Evolutionary conservation across 2,797 vertebrate species (phyloP).

Genomic region (Argyrosomus regius): DNA sequence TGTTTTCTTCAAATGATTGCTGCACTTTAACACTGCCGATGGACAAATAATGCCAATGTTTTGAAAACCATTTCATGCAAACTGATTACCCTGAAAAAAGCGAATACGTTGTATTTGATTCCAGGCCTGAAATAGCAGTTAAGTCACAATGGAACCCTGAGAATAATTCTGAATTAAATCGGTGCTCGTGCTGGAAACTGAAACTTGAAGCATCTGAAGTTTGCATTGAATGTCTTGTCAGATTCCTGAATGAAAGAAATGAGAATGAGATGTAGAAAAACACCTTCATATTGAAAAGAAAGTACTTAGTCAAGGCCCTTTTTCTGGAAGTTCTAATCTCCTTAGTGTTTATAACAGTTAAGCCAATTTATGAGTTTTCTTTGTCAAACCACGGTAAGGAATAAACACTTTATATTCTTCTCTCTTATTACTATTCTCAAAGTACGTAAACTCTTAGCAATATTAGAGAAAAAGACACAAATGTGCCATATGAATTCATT

Average conservation of each 20-base stretch:
- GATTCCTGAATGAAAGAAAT: too few species aligned
- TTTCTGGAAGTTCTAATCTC: neutral
- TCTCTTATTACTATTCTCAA: neutral
- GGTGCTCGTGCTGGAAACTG: neutral
- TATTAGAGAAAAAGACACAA: neutral
- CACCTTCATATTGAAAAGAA: too few species aligned
- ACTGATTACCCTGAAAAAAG: neutral
- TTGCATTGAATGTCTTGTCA: neutral
- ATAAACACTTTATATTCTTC: too few species aligned
- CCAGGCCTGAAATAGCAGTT: neutral
- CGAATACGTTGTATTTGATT: neutral
- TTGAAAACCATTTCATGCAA: neutral
- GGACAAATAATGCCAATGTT: neutral
- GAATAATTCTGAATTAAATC: neutral
- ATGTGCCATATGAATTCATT: too few species aligned
- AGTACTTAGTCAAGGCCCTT: neutral
- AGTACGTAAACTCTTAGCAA: neutral
- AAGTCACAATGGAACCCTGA: neutral
- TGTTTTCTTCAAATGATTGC: slow-evolving; percentile 16
- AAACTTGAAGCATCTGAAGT: neutral
- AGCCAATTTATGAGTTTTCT: neutral
- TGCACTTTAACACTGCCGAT: neutral
- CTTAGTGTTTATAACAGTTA: neutral
- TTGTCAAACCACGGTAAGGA: neutral
- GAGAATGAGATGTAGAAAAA: neutral